A percentile compares a stretch with the other conserved stretches of the same genome.
phyloP scores from a whole-genome alignment of 2,113 vertebrate genomes.

The Clarias magur region DNA sequence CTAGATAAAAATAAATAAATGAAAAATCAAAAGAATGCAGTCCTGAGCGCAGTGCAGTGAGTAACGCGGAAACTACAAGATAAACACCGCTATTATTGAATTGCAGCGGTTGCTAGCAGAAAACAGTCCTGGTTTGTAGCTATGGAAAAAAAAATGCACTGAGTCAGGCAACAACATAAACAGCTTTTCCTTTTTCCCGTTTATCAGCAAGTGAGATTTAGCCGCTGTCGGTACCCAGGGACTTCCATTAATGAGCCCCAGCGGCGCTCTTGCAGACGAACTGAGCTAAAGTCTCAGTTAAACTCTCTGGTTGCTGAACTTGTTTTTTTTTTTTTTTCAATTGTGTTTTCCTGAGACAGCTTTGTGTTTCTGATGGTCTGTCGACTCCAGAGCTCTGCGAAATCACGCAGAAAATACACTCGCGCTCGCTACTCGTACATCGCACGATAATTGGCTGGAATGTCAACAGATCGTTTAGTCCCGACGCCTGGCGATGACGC shows the following conservation, averaged over 20 bases:
- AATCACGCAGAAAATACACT: background rate
- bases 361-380: background rate
- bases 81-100: no score
- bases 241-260: background rate
- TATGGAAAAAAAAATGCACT: no score
- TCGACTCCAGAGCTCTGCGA: background rate
- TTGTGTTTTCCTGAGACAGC: background rate
- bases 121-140: background rate
- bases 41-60: background rate
- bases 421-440: background rate
- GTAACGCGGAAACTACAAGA: no score
- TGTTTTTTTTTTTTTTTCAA: no score
- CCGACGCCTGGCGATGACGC: no score
- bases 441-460: background rate
- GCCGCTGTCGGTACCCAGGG: background rate
- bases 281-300: background rate
- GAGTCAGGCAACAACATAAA: background rate
- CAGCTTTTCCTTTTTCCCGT: background rate
- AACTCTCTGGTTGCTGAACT: background rate
- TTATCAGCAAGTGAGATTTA: background rate
- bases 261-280: background rate
- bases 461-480: background rate
- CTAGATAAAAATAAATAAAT: background rate
- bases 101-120: no score
- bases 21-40: background rate